Evolutionary conservation across 2,797 vertebrate genomes (phyloP).

Genomic region (Tenualosa ilisha): DNA sequence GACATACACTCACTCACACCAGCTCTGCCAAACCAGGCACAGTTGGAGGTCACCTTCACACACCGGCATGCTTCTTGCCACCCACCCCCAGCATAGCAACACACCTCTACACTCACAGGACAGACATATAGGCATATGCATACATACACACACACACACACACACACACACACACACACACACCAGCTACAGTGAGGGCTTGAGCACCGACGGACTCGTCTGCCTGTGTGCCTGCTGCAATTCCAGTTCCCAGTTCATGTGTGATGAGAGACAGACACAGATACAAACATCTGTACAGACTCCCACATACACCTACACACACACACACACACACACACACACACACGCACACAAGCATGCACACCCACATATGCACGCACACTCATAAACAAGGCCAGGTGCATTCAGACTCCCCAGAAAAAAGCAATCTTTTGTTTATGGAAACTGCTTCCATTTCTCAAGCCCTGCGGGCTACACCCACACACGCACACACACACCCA

Average conservation of each 20-base stretch:
- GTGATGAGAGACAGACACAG: constrained; percentile 6
- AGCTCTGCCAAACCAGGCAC: constrained; percentile 21
- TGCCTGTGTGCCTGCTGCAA: background rate
- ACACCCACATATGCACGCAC: background rate
- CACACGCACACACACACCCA: background rate
- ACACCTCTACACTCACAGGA: constrained; percentile 56
- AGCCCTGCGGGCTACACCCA: background rate
- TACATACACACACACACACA: constrained; percentile 8
- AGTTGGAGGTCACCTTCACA: constrained; percentile 73
- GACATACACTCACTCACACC: background rate
- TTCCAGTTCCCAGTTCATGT: constrained; percentile 24
- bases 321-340: background rate
- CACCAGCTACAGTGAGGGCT: background rate
- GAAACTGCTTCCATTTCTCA: background rate
- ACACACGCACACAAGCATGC: too few species aligned
- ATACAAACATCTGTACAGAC: background rate
- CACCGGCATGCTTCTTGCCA: constrained; percentile 58
- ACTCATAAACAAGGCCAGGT: background rate
- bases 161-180: constrained; percentile 28
- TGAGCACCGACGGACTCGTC: too few species aligned
- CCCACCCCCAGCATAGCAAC: constrained; percentile 10
- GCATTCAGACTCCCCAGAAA: background rate
- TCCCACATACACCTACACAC: background rate
- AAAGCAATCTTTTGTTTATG: constrained; percentile 14
- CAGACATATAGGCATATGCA: background rate